phyloP scores from a whole-genome alignment of 1,140 invertebrate species.

The Rhopalosiphum padi region DNA sequence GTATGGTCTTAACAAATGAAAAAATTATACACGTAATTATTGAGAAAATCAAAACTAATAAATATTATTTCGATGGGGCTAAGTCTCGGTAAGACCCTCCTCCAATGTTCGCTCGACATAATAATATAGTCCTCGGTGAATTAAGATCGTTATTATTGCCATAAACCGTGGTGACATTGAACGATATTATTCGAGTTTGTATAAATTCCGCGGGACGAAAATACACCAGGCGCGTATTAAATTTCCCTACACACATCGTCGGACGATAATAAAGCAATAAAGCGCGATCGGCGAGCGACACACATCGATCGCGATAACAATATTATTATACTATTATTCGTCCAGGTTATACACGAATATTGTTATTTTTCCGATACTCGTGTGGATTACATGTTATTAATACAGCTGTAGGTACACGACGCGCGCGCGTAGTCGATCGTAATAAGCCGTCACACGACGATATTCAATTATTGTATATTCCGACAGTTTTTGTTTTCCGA shows the following conservation, averaged over 20 bases:
- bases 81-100: background rate
- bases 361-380: background rate
- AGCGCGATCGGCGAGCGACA: background rate
- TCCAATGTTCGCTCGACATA: background rate
- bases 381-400: background rate
- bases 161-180: too few species aligned
- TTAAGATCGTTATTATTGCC: background rate
- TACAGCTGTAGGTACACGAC: background rate
- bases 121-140: too few species aligned
- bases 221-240: background rate
- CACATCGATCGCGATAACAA: background rate
- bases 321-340: background rate
- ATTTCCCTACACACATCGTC: background rate
- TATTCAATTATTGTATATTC: background rate
- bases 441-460: background rate
- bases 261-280: conserved; percentile 5
- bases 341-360: background rate
- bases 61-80: background rate
- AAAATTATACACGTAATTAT: background rate
- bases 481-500: background rate
- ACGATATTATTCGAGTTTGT: background rate
- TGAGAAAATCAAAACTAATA: background rate
- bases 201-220: background rate
- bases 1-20: background rate
- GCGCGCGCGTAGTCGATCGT: background rate